Percentiles rank a stretch among this genome's conserved stretches.
phyloP scores from a whole-genome alignment of 2,797 vertebrate genomes.

The Eulemur albifrons region DNA sequence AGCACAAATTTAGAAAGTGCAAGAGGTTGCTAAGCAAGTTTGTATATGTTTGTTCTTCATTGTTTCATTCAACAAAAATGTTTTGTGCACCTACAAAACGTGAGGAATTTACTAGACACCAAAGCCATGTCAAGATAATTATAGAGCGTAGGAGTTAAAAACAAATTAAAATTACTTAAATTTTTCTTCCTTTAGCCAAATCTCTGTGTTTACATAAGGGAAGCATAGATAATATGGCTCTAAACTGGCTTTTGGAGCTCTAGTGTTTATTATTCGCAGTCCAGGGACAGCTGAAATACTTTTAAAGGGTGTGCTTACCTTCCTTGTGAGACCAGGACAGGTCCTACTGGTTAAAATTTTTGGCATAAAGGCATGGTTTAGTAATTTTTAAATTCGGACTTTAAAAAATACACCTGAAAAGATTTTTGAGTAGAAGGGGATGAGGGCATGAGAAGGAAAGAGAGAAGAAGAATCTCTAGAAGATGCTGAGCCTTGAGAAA shows the following conservation, averaged over 20 bases:
- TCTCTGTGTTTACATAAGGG: background rate
- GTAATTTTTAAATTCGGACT: background rate
- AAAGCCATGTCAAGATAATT: background rate
- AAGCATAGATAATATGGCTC: background rate
- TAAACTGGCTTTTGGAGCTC: background rate
- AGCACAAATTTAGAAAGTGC: background rate
- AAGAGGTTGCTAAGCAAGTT: background rate
- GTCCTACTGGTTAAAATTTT: background rate
- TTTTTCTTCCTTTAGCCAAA: constrained; percentile 13
- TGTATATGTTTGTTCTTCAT: background rate
- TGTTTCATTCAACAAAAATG: constrained; percentile 8
- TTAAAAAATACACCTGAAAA: background rate
- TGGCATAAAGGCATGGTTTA: background rate
- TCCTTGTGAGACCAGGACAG: background rate
- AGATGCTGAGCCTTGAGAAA: background rate
- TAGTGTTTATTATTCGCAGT: background rate
- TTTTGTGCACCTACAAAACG: background rate
- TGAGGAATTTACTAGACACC: background rate
- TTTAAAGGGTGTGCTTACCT: background rate
- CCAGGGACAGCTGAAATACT: background rate
- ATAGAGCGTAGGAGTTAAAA: background rate
- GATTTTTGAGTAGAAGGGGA: background rate
- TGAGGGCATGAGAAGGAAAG: background rate
- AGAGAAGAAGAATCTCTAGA: background rate
- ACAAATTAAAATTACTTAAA: background rate